Conservation (phyloP, 2,113 vertebrate species). For the Sisor rabdophorus region DNA sequence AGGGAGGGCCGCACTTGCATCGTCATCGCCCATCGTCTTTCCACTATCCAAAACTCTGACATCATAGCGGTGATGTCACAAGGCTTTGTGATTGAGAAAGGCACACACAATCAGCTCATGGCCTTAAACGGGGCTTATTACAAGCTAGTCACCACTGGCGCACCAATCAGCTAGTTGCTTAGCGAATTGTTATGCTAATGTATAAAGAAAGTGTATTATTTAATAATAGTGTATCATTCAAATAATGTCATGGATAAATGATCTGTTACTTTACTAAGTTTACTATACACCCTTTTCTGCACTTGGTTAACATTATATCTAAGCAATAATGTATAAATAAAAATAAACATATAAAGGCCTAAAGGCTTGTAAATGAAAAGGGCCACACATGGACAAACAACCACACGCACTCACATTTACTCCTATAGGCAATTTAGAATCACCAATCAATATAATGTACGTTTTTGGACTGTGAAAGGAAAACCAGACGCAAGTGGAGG, state of each 20-base stretch:
- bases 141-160: conserved; percentile 76
- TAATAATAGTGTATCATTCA: background rate
- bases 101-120: conserved; percentile 72
- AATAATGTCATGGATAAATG: background rate
- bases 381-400: too few relatives aligned
- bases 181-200: background rate
- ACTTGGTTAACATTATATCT: too few relatives aligned
- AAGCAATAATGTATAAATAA: too few relatives aligned
- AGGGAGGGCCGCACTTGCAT: conserved; percentile 79
- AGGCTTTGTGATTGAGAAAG: conserved; percentile 69
- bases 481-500: too few relatives aligned
- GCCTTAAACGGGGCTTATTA: conserved; percentile 70
- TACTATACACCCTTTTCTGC: too few relatives aligned
- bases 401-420: too few relatives aligned
- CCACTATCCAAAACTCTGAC: conserved; percentile 76
- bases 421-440: too few relatives aligned
- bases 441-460: too few relatives aligned
- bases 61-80: conserved; percentile 76
- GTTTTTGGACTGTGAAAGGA: too few relatives aligned
- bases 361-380: too few relatives aligned
- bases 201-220: conserved; percentile 3
- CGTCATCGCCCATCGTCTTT: conserved; percentile 72
- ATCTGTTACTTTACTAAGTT: background rate
- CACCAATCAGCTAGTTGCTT: conserved; percentile 70
- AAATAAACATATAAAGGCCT: too few relatives aligned